A percentile compares a stretch with the other conserved stretches of the same genome.
phyloP scores from a whole-genome alignment of 2,113 vertebrate species.

The Poicephalus gulielmi region DNA sequence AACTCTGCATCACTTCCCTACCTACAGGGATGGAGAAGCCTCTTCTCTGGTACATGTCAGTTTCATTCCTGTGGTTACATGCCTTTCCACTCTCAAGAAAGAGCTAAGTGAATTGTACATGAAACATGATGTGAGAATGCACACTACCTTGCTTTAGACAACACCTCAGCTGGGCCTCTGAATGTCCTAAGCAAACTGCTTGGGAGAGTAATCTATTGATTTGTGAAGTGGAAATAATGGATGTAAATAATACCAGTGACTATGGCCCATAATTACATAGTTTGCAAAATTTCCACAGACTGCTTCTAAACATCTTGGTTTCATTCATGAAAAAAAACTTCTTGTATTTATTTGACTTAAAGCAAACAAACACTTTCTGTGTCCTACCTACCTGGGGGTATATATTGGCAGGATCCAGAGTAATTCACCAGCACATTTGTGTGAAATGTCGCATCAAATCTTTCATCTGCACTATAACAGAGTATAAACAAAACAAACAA shows the following conservation, averaged over 20 bases:
- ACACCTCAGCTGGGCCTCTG: background rate
- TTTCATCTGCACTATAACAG: constrained; percentile 85
- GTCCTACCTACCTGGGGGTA: constrained; percentile 91
- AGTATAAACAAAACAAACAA: constrained; percentile 1
- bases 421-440: constrained; percentile 90
- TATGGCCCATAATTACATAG: background rate
- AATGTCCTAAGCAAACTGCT: background rate
- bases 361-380: background rate
- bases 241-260: background rate
- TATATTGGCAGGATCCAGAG: constrained; percentile 86
- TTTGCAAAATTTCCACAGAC: background rate
- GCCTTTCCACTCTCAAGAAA: background rate
- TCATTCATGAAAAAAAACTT: background rate
- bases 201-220: background rate
- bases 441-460: constrained; percentile 91
- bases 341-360: background rate
- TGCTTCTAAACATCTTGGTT: background rate
- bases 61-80: background rate
- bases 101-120: background rate
- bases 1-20: background rate
- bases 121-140: background rate
- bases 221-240: background rate
- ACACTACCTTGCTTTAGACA: background rate
- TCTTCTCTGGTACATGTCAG: background rate
- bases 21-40: background rate